Conservation (phyloP, 2,888 invertebrate species). For the Lepidochrysops patricia region DNA sequence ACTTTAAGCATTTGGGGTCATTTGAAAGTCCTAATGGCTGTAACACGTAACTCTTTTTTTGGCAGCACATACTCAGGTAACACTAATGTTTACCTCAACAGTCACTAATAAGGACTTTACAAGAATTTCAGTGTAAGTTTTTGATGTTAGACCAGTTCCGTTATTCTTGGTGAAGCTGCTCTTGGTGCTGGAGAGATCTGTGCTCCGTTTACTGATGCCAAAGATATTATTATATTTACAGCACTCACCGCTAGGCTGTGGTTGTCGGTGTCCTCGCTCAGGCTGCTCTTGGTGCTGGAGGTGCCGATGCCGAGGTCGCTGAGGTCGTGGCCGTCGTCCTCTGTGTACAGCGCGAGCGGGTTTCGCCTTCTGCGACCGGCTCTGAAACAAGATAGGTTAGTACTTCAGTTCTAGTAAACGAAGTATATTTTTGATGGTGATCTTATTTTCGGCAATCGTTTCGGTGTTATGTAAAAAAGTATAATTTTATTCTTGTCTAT, state of each 20-base stretch:
- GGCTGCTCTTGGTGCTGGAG: constrained; percentile 78
- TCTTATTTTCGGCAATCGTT: too few relatives aligned
- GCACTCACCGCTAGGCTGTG: constrained; percentile 76
- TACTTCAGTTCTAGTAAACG: not conserved
- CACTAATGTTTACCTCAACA: too few relatives aligned
- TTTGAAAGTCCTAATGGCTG: too few relatives aligned
- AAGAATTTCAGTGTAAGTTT: too few relatives aligned
- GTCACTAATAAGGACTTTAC: too few relatives aligned
- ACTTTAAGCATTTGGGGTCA: too few relatives aligned
- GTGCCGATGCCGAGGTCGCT: constrained; percentile 87
- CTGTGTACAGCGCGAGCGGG: constrained; percentile 81
- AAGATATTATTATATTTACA: too few relatives aligned
- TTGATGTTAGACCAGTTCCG: too few relatives aligned
- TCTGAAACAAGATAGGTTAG: constrained; percentile 37
- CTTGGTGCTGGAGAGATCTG: constrained; percentile 79
- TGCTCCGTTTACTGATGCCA: constrained; percentile 90
- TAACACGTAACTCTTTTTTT: too few relatives aligned
- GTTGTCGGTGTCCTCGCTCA: constrained; percentile 78
- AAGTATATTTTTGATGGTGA: not conserved
- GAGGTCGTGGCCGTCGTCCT: constrained; percentile 88
- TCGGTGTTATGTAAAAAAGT: too few relatives aligned
- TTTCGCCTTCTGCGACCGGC: constrained; percentile 68
- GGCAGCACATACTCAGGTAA: too few relatives aligned
- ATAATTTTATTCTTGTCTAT: too few relatives aligned
- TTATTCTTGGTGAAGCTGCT: constrained; percentile 79